Evolutionary conservation across 1,140 invertebrate genomes (phyloP).

Genomic region (Atta texana): DNA sequence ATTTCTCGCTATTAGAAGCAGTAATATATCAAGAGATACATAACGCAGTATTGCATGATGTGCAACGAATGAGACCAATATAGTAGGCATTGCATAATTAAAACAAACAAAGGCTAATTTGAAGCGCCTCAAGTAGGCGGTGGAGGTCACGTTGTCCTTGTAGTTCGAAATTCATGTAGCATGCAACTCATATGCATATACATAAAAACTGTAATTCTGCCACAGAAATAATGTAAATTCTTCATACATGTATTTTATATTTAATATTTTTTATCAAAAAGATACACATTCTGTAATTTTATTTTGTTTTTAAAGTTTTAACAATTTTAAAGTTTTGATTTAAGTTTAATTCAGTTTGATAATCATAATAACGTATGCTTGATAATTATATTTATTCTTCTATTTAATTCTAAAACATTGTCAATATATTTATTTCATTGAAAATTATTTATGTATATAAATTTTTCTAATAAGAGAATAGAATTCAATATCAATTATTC

Average conservation of each 20-base stretch:
- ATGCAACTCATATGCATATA: slow-evolving; percentile 13
- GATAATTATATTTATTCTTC: slow-evolving; percentile 2
- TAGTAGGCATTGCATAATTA: slow-evolving; percentile 76
- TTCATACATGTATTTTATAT: neutral
- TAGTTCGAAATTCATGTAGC: slow-evolving; percentile 49
- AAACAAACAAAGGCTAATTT: slow-evolving; percentile 82
- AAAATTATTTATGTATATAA: neutral
- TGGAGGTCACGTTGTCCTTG: slow-evolving; percentile 77
- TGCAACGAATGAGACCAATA: slow-evolving; percentile 26
- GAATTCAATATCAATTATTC: neutral
- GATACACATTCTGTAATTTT: neutral
- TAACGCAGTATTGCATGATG: slow-evolving; percentile 20
- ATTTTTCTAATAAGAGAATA: neutral
- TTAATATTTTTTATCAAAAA: neutral
- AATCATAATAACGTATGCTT: neutral
- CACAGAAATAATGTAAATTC: neutral
- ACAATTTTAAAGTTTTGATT: neutral
- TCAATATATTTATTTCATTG: neutral
- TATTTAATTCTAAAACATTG: neutral
- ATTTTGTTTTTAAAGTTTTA: neutral
- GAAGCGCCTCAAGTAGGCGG: slow-evolving; percentile 66
- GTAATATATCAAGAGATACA: slow-evolving; percentile 19
- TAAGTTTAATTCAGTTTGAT: neutral
- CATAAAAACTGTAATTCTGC: slow-evolving; percentile 6
- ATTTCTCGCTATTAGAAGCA: neutral